Evolutionary conservation across 2,888 invertebrate species (phyloP).

Genomic region (Tenthredo amoena): DNA sequence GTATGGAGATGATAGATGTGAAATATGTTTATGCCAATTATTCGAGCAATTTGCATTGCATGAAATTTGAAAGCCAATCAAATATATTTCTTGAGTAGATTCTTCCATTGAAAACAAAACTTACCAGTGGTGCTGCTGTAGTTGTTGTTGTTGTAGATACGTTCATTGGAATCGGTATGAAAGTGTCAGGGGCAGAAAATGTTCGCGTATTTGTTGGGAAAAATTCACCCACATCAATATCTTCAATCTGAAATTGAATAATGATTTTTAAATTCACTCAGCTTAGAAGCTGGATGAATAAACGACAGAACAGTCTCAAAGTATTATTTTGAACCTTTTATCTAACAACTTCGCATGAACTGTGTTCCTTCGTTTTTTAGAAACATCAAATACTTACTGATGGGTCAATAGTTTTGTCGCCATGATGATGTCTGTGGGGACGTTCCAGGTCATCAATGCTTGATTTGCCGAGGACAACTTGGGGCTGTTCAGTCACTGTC

Average conservation of each 20-base stretch:
- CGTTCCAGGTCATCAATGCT: conserved; percentile 66
- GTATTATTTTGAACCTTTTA: background rate
- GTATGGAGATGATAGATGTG: conserved; percentile 5
- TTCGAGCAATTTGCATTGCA: background rate
- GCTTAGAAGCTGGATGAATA: background rate
- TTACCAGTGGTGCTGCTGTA: conserved; percentile 60
- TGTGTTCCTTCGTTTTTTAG: background rate
- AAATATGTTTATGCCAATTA: conserved; percentile 7
- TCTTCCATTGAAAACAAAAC: background rate
- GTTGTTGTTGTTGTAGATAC: conserved; percentile 60
- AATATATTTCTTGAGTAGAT: background rate
- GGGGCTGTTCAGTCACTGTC: conserved; percentile 74
- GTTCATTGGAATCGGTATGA: conserved; percentile 56
- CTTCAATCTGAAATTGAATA: conserved; percentile 61
- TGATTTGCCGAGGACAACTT: conserved; percentile 63
- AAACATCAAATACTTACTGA: conserved; percentile 51
- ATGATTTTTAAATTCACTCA: background rate
- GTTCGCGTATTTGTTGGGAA: conserved; percentile 52
- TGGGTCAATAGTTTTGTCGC: conserved; percentile 70
- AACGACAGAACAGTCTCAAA: background rate
- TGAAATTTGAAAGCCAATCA: conserved; percentile 30
- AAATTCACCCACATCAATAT: conserved; percentile 63
- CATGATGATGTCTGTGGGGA: conserved; percentile 78
- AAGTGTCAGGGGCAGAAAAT: conserved; percentile 55
- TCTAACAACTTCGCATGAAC: background rate